Conservation (phyloP, 2,113 vertebrate genomes). For the Rhabdornis inornatus region DNA sequence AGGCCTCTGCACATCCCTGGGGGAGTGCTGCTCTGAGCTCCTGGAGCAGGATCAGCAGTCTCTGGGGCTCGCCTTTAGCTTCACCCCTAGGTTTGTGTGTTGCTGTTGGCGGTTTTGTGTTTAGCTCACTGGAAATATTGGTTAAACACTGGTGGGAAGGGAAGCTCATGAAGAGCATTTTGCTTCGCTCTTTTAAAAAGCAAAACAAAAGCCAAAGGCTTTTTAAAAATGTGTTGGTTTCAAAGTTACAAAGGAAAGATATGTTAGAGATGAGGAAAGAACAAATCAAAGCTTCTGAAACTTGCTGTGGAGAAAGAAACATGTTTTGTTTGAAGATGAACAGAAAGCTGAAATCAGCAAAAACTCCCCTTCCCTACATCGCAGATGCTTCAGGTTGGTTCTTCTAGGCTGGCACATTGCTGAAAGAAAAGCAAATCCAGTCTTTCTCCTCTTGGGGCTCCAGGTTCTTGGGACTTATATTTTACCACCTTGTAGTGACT, state of each 20-base stretch:
- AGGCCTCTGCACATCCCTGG: background rate
- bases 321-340: slow-evolving; percentile 32
- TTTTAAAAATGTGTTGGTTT: background rate
- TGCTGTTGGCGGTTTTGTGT: background rate
- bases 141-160: background rate
- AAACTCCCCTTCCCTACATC: background rate
- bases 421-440: slow-evolving; percentile 12
- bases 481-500: background rate
- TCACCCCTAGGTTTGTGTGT: background rate
- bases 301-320: background rate
- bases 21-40: background rate
- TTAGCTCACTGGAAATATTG: background rate
- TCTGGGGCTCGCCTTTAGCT: background rate
- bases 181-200: background rate
- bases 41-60: background rate
- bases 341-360: slow-evolving; percentile 13
- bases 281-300: slow-evolving; percentile 40
- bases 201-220: slow-evolving; percentile 10
- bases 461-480: background rate
- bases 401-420: background rate
- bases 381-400: slow-evolving; percentile 3
- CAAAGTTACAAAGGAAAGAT: background rate
- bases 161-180: background rate
- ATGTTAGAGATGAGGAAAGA: background rate
- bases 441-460: background rate